These are phyloP conservation scores for Megalopta genalis DNA, from an alignment of 1,140 invertebrate genomes.

Conservation along the genomic window DNA sequence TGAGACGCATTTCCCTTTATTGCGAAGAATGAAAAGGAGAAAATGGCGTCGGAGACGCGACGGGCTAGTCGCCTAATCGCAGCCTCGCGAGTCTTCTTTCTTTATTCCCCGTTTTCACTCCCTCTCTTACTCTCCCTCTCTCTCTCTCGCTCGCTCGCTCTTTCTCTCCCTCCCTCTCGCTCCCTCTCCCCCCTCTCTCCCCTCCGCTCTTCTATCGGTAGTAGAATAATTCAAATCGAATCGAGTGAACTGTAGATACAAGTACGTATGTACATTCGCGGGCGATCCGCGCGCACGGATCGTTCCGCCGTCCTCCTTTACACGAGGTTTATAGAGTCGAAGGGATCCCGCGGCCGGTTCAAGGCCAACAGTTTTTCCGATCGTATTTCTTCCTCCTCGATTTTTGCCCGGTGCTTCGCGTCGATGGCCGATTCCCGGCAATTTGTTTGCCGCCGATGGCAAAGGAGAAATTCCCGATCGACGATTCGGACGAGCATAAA, in stretches of 20 bases:
- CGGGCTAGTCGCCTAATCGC: background rate
- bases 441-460: no score
- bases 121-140: no score
- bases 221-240: constrained; percentile 3
- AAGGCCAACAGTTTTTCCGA: background rate
- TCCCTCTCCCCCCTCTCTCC: no score
- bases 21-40: constrained; percentile 6
- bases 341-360: background rate
- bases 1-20: background rate
- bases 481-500: no score
- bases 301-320: background rate
- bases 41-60: background rate
- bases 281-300: no score
- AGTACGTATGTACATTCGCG: background rate
- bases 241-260: constrained; percentile 7
- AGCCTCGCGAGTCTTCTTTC: no score
- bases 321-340: background rate
- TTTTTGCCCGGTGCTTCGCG: background rate
- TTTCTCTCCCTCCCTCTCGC: no score
- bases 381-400: background rate
- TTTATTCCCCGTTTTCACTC: no score
- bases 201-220: background rate
- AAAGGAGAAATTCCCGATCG: no score
- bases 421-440: no score
- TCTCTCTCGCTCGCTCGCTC: no score